Conservation (phyloP, 1,140 invertebrate species). For the Temnothorax nylanderi region DNA sequence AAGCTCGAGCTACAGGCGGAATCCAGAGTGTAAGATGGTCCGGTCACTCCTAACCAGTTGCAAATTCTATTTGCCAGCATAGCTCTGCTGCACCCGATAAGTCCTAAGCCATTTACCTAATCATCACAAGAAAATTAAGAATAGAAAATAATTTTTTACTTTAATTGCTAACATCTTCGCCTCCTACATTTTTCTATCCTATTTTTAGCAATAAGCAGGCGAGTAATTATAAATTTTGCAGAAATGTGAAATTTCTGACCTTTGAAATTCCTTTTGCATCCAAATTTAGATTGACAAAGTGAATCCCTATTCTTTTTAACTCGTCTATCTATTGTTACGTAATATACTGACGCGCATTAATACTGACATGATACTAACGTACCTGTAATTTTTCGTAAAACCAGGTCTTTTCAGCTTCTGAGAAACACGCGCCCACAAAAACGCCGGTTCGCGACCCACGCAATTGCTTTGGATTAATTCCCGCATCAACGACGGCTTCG, state of each 20-base stretch:
- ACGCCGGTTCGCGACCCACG: slow-evolving; percentile 92
- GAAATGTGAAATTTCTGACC: neutral
- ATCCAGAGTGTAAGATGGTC: slow-evolving; percentile 94
- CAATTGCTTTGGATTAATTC: slow-evolving; percentile 86
- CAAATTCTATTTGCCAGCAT: slow-evolving; percentile 97
- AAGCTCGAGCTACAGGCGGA: slow-evolving; percentile 96
- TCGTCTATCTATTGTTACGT: neutral
- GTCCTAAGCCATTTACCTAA: slow-evolving; percentile 83
- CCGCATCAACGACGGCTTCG: slow-evolving; percentile 96
- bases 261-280: neutral
- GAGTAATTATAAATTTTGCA: neutral
- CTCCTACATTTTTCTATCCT: neutral
- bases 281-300: neutral
- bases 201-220: neutral
- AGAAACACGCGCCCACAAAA: slow-evolving; percentile 92
- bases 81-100: slow-evolving; percentile 91
- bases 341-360: neutral
- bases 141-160: neutral
- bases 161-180: neutral
- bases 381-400: slow-evolving; percentile 89
- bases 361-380: neutral
- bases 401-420: slow-evolving; percentile 91
- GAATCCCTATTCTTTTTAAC: neutral
- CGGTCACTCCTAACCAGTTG: slow-evolving; percentile 89
- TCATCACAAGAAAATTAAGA: neutral